These are phyloP conservation scores for Apodemia hepburni DNA, from an alignment of 2,888 invertebrate species.

Conservation along the genomic window DNA sequence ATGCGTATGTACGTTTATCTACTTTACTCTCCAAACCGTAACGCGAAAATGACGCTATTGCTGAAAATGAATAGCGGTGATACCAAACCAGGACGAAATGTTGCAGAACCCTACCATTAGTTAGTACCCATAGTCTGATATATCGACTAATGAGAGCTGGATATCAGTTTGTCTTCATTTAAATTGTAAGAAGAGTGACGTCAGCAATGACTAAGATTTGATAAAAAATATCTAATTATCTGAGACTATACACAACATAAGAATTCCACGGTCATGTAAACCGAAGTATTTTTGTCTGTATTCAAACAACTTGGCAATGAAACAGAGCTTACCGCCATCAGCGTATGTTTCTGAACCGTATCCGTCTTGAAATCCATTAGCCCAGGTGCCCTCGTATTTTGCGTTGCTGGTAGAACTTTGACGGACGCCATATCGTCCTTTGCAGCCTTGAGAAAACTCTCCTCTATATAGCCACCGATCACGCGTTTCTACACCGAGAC, in stretches of 20 bases:
- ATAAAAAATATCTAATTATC: constrained; percentile 23
- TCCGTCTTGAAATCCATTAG: constrained; percentile 98
- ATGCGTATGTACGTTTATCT: too few species aligned
- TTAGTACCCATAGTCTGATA: too few species aligned
- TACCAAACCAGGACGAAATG: too few species aligned
- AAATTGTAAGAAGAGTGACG: too few species aligned
- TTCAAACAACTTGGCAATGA: constrained; percentile 58
- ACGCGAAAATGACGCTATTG: too few species aligned
- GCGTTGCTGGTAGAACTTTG: constrained; percentile 97
- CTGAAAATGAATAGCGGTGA: too few species aligned
- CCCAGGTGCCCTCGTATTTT: constrained; percentile 99
- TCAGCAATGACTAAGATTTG: constrained; percentile 13
- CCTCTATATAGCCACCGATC: constrained; percentile 98
- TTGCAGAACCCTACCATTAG: too few species aligned
- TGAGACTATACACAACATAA: constrained; percentile 35
- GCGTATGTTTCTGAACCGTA: constrained; percentile 99
- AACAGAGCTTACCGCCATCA: constrained; percentile 92
- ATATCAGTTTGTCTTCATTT: too few species aligned
- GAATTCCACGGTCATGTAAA: constrained; percentile 61
- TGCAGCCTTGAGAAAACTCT: constrained; percentile 99
- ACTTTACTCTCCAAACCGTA: too few species aligned
- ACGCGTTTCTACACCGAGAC: constrained; percentile 97
- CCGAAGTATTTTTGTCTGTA: constrained; percentile 59
- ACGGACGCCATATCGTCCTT: constrained; percentile 98
- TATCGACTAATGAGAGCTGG: too few species aligned